A percentile compares a stretch with the other conserved stretches of the same genome.
Conservation (phyloP, 2,113 vertebrate species). For the Mola mola region DNA sequence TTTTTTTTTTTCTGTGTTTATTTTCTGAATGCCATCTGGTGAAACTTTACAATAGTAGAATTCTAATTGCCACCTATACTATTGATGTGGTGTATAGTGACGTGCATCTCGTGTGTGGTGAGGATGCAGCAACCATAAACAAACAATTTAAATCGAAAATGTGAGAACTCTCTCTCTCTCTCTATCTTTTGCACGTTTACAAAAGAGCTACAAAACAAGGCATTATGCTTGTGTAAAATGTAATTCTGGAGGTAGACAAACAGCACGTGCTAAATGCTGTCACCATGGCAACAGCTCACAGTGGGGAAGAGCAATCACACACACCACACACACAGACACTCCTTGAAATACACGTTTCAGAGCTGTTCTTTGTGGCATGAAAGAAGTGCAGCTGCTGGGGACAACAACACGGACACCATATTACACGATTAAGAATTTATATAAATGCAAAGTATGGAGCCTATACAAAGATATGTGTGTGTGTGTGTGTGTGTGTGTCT, state of each 20-base stretch:
- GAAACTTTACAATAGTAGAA: background rate
- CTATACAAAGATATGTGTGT: too few species aligned
- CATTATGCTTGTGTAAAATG: conserved; percentile 54
- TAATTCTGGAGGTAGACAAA: conserved; percentile 70
- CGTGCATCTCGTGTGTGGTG: too few species aligned
- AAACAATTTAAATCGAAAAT: background rate
- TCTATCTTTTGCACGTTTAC: conserved; percentile 1
- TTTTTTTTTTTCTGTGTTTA: background rate
- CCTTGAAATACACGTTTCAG: too few species aligned
- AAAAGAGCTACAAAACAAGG: conserved; percentile 28
- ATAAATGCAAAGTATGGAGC: too few species aligned
- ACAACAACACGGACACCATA: too few species aligned
- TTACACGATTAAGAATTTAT: too few species aligned
- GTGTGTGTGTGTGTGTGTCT: too few species aligned
- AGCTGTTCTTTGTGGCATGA: too few species aligned
- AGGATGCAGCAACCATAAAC: background rate
- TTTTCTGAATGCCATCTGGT: background rate
- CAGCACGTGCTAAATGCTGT: conserved; percentile 69
- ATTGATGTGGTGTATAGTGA: background rate
- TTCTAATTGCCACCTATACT: background rate
- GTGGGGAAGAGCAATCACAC: conserved; percentile 59
- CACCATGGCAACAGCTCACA: conserved; percentile 76
- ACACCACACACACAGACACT: background rate
- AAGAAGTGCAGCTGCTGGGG: too few species aligned
- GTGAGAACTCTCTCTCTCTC: background rate